Base-by-base conservation (phyloP, 2,113 vertebrate species). In the Pao palembangensis region DNA sequence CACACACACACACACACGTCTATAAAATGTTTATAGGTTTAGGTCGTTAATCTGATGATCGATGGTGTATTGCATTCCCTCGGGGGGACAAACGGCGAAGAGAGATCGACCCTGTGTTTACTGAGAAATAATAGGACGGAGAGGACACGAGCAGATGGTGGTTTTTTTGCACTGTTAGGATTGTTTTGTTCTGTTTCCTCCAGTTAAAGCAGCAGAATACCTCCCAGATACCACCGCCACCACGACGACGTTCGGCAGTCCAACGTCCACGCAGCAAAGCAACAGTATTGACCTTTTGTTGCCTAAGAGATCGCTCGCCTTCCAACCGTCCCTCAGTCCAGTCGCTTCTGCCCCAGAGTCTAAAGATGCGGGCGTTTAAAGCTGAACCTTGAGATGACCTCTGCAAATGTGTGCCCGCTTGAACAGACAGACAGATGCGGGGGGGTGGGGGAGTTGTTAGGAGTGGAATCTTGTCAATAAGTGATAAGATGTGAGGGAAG, bases 51-150 rank as follows among this genome's bases (percentile, higher is more conserved):
- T 58, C 54, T 64, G 74, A 81, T 80, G 77, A 79, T 67, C n/a
- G 49, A 83, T 69, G 59, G 58, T 75, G 78, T 87, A 88, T 88
- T 88, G 85, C 87, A 70, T 81, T 86, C 77, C 80, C 77, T 70
- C 65, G 12, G 57, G 63, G 51, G 59, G 65, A 63, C 44, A 76
- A 19, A 67, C 51, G 51, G 54, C 13, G 41, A 54, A 64, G 47
- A 64, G 52, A 62, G 71, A 58, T 47, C 31, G 15, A 53, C 74
- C 61, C 61, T 61, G 71, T 2, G 19, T 38, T 38, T 38, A 38
- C 3, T 38, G 58, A 56, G 62, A 47, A 47, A 77, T 18, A 63
- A 71, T 53, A 47, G 82, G 87, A 88, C 81, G 84, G 84, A 82
- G 52, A 73, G 71, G 69, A 66, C 55, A 69, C 52, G 34, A n/a